Evolutionary conservation across 1,140 invertebrate genomes (phyloP).

Genomic region (Caenorhabditis elegans): DNA sequence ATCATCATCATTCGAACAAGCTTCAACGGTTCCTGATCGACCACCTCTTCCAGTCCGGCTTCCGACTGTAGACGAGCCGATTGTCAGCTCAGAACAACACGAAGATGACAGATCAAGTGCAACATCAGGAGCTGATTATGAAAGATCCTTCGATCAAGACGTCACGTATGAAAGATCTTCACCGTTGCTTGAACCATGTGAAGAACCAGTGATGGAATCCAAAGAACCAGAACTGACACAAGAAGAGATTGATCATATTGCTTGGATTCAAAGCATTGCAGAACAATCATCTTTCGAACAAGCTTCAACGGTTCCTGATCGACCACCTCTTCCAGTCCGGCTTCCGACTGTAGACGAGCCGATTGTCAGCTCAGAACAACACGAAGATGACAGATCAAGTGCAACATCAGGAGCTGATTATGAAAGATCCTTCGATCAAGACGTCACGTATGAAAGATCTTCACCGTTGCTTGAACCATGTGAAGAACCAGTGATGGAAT

Average conservation of each 20-base stretch:
- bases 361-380: too few relatives aligned
- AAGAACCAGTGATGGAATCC: too few relatives aligned
- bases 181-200: too few relatives aligned
- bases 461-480: conserved; percentile 16
- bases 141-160: background rate
- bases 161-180: background rate
- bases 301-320: background rate
- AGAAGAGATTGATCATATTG: conserved; percentile 32
- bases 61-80: too few relatives aligned
- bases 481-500: conserved; percentile 17
- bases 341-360: background rate
- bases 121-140: background rate
- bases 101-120: conserved; percentile 1
- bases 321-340: too few relatives aligned
- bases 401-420: conserved; percentile 42
- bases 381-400: background rate
- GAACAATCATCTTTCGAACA: conserved; percentile 32
- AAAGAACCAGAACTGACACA: background rate
- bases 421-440: conserved; percentile 11
- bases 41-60: too few relatives aligned
- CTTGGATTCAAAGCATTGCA: background rate
- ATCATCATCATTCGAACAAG: too few relatives aligned
- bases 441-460: conserved; percentile 16
- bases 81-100: background rate
- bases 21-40: too few relatives aligned